Evolutionary conservation across 2,113 vertebrate genomes (phyloP).

Genomic region (Ictalurus furcatus): DNA sequence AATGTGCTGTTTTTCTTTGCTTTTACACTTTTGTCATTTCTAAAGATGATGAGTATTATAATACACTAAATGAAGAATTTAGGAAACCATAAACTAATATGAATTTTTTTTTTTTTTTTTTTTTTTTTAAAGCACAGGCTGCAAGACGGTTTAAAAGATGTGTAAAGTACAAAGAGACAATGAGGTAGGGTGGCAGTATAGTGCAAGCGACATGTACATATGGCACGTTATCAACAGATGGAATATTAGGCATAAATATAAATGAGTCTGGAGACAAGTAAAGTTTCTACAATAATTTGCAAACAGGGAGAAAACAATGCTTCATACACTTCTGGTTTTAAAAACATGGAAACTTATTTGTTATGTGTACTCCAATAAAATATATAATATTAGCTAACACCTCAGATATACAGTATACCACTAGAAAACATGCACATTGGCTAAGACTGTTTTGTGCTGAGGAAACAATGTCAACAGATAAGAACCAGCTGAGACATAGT

Average conservation of each 20-base stretch:
- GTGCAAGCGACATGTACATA: background rate
- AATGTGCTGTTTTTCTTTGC: background rate
- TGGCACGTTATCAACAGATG: background rate
- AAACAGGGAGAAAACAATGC: background rate
- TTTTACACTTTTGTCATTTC: background rate
- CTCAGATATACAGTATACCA: background rate
- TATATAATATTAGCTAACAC: background rate
- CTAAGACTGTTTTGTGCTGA: background rate
- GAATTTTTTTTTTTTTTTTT: no score
- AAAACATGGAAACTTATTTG: background rate
- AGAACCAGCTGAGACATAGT: background rate
- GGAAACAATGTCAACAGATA: background rate
- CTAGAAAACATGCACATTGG: background rate
- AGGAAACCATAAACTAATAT: background rate
- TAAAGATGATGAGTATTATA: background rate
- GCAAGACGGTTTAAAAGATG: background rate
- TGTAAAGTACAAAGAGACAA: background rate
- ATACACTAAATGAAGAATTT: background rate
- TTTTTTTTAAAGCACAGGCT: no score
- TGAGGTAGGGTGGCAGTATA: background rate
- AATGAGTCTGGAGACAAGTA: background rate
- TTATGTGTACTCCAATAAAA: background rate
- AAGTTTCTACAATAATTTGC: background rate
- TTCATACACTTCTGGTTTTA: background rate
- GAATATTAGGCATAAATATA: background rate